Evolutionary conservation across 1,140 invertebrate species (phyloP), one percentile per base, ranked within the genome.

Genomic region (Psix sp.): DNA sequence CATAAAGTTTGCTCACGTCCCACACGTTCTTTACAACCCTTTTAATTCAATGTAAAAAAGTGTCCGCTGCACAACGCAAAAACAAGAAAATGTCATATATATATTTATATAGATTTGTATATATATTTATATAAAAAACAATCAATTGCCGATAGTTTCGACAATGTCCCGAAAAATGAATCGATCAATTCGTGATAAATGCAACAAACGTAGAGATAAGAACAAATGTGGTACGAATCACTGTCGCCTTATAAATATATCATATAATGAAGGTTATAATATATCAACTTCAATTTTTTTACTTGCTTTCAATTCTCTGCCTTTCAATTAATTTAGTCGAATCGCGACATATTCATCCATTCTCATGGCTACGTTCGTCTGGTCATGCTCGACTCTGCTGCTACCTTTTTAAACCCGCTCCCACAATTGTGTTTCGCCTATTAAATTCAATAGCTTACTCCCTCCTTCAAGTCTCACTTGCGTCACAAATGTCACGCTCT

Each of bases 401-500:
- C 17, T 20, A 4, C 35, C 15, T 20, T 26, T 46, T 35, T 45
- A 35, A 10, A 9, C 16, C 35, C 5, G 1, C 13, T 42, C 21
- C 6, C 45, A 5, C 45, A 1, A 11, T 33, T 38, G 5, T 33
- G 33, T 65, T 20, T n/a, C 17, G 16, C 9, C n/a, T 39, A 46
- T 35, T 15, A 24, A 36, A 24, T 20, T 17, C 2, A 38, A 57
- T 38, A 31, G 11, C 14, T 35, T 14, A 18, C 35, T 31, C 13
- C 31, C 33, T 39, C 14, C 21, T 24, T 29, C 14, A 10, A 26
- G n/a, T 10, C 17, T 77, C 65, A 79, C 75, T 74, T 72, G 72
- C 78, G 63, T 79, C 74, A 78, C 77, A 76, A 80, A 81, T 80
- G 60, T 77, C n/a, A 80, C 70, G 77, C 79, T 17, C 9, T 66